Evolutionary conservation across 2,888 invertebrate species (phyloP).

Genomic region (Xanthorhoe spadicearia): DNA sequence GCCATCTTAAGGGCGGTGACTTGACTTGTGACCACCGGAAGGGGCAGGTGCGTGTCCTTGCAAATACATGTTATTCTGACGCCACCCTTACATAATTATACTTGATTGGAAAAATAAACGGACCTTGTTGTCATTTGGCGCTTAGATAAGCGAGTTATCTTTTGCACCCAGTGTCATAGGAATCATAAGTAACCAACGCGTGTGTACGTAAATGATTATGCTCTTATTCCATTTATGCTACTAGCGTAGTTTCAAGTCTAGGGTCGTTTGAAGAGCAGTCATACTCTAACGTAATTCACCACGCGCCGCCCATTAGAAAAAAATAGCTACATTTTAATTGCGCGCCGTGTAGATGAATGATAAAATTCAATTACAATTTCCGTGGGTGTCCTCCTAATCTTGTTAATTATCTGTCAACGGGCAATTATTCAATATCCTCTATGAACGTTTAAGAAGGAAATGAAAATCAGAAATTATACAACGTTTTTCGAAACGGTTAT

Average conservation of each 20-base stretch:
- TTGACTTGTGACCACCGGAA: conserved; percentile 54
- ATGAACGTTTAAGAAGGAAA: conserved; percentile 21
- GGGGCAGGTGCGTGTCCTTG: conserved; percentile 59
- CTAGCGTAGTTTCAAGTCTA: background rate
- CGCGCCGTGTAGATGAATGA: conserved; percentile 47
- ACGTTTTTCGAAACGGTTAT: background rate
- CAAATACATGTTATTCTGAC: conserved; percentile 40
- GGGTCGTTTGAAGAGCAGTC: conserved; percentile 1
- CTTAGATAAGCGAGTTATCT: conserved; percentile 8
- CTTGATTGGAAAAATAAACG: background rate
- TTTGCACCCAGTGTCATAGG: conserved; percentile 6
- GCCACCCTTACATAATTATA: conserved; percentile 27
- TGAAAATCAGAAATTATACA: conserved; percentile 7
- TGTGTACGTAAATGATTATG: background rate
- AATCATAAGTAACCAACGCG: background rate
- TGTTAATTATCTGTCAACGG: conserved; percentile 39
- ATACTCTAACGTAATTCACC: conserved; percentile 25
- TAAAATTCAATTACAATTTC: conserved; percentile 60
- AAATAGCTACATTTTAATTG: conserved; percentile 40
- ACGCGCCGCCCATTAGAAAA: conserved; percentile 29
- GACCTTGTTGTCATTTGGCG: background rate
- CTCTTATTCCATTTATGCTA: background rate
- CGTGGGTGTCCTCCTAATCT: conserved; percentile 56
- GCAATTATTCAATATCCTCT: conserved; percentile 35
- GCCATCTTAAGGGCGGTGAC: conserved; percentile 63